Conservation (phyloP, 2,797 vertebrate genomes). For the Melopsittacus undulatus region DNA sequence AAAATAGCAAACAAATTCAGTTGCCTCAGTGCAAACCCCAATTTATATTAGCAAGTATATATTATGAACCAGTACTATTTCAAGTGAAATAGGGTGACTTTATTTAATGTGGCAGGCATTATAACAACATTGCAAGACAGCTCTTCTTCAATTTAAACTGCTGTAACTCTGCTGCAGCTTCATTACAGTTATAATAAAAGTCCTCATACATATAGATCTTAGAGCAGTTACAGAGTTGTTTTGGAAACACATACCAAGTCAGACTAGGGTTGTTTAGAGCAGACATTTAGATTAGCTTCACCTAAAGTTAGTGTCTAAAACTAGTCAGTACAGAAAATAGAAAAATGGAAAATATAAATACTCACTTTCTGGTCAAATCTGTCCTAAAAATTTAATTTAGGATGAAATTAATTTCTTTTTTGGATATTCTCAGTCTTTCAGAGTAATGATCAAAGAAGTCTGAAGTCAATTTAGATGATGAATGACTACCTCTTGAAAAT, state of each 20-base stretch:
- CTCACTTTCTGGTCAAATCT: neutral
- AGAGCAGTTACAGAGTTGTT: neutral
- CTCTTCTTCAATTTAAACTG: neutral
- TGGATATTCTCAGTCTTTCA: neutral
- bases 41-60: neutral
- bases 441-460: neutral
- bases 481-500: neutral
- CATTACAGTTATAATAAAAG: neutral
- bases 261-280: neutral
- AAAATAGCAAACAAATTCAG: neutral
- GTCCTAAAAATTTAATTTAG: neutral
- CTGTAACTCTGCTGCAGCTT: neutral
- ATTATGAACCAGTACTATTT: neutral
- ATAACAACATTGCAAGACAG: neutral
- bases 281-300: neutral
- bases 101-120: neutral
- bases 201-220: neutral
- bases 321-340: neutral
- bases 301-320: neutral
- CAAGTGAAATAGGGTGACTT: neutral
- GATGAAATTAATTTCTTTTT: neutral
- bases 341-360: neutral
- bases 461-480: neutral
- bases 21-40: neutral
- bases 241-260: neutral